phyloP scores from a whole-genome alignment of 2,797 vertebrate species.

The Amblyopsis hoosieri region DNA sequence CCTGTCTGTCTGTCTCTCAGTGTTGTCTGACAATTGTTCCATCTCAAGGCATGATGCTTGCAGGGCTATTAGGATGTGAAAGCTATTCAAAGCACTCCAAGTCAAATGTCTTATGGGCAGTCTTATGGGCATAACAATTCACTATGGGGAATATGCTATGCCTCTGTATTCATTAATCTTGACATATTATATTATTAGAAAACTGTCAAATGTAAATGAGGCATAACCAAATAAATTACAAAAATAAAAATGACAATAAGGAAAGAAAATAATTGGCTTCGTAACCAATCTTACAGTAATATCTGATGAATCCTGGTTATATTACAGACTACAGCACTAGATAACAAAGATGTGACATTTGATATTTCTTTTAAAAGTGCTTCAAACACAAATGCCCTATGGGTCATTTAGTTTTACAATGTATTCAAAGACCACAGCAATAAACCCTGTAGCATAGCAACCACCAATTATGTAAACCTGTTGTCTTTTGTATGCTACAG shows the following conservation, averaged over 20 bases:
- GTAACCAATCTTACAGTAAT: no score
- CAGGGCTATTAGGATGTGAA: conserved; percentile 10
- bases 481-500: conserved; percentile 1
- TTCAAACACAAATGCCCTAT: background rate
- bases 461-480: conserved; percentile 26
- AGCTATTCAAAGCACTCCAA: conserved; percentile 13
- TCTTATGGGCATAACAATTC: background rate
- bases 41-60: conserved; percentile 32
- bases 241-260: background rate
- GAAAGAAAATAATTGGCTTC: no score
- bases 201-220: background rate
- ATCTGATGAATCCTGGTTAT: no score
- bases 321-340: no score
- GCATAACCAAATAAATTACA: background rate
- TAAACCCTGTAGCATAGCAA: conserved; percentile 27
- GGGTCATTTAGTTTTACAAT: conserved; percentile 41
- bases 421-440: conserved; percentile 12
- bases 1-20: conserved; percentile 19
- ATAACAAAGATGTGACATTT: conserved; percentile 11
- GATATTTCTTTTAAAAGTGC: conserved; percentile 6
- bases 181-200: conserved; percentile 5
- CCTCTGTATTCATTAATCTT: conserved; percentile 9
- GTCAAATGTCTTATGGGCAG: background rate
- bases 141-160: conserved; percentile 2
- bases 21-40: conserved; percentile 29